Conservation (phyloP, 2,888 invertebrate species). For the Brachynemurus nebulosus region DNA sequence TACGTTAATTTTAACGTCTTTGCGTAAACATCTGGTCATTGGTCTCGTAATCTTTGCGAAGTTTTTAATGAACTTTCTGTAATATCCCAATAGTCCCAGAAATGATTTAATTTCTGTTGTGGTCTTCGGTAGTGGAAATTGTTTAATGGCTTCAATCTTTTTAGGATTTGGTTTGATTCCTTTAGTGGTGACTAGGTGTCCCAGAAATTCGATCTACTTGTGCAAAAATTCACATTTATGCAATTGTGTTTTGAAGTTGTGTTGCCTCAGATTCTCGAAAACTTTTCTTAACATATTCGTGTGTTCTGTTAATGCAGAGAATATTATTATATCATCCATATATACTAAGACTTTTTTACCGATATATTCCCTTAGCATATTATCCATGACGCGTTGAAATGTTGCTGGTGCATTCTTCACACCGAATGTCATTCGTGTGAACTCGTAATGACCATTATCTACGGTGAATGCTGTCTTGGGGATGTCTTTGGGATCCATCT, state of each 20-base stretch:
- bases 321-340: constrained; percentile 19
- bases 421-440: too few species aligned
- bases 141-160: constrained; percentile 17
- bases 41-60: constrained; percentile 17
- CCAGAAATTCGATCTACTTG: constrained; percentile 18
- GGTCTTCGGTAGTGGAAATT: constrained; percentile 16
- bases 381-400: too few species aligned
- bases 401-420: too few species aligned
- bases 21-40: constrained; percentile 12
- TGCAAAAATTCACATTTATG: constrained; percentile 16
- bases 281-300: constrained; percentile 11
- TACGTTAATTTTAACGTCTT: too few species aligned
- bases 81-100: constrained; percentile 17
- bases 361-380: too few species aligned
- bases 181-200: constrained; percentile 19
- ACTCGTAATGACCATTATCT: too few species aligned
- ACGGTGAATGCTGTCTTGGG: too few species aligned
- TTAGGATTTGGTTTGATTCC: constrained; percentile 20
- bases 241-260: constrained; percentile 14
- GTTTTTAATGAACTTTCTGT: constrained; percentile 18
- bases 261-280: constrained; percentile 11
- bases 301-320: constrained; percentile 15
- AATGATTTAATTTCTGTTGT: constrained; percentile 16
- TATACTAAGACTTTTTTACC: too few species aligned
- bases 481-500: too few species aligned